These are phyloP conservation scores for Autographa pulchrina DNA, from an alignment of 2,888 invertebrate species.

Conservation along the genomic window DNA sequence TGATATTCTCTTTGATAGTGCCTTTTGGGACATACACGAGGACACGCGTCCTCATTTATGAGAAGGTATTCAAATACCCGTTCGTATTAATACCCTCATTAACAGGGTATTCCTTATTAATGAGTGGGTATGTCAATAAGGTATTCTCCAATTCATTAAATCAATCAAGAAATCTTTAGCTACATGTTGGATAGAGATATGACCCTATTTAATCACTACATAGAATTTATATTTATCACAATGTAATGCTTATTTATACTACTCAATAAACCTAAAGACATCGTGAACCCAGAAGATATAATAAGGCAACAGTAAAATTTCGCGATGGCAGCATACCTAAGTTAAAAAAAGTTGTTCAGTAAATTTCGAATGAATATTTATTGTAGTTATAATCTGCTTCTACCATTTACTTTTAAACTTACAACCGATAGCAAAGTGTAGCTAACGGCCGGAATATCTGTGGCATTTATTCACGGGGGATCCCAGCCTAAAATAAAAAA, in stretches of 20 bases:
- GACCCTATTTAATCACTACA: no score
- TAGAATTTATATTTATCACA: no score
- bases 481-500: not conserved
- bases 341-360: no score
- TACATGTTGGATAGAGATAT: not conserved
- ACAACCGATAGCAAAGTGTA: not conserved
- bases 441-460: not conserved
- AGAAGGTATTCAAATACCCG: not conserved
- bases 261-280: no score
- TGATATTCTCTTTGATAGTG: conserved; percentile 9
- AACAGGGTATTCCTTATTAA: conserved; percentile 9
- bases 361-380: no score
- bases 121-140: not conserved
- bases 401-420: not conserved
- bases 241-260: no score
- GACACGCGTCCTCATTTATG: not conserved
- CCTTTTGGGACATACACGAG: conserved; percentile 1
- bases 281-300: no score
- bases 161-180: not conserved
- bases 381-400: no score
- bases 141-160: not conserved
- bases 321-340: no score
- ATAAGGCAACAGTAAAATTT: no score
- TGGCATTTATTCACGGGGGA: not conserved
- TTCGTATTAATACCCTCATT: conserved; percentile 14